Conservation (phyloP, 2,888 invertebrate species). For the Cerceris rybyensis region DNA sequence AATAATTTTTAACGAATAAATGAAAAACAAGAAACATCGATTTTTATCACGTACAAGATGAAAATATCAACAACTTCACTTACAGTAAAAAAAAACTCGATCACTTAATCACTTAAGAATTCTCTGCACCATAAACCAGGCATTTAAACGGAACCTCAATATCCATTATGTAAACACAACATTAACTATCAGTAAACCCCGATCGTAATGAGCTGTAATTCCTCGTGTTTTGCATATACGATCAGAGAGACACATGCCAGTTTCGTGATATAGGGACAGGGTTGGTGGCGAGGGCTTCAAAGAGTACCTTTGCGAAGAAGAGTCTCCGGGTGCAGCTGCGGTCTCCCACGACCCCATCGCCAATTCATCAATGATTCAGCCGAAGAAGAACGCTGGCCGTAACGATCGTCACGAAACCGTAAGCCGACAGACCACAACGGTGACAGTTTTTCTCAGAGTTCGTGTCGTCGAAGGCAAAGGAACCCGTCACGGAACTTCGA, state of each 20-base stretch:
- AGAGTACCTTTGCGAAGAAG: slow-evolving; percentile 56
- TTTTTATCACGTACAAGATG: too few relatives aligned
- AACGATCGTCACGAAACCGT: slow-evolving; percentile 67
- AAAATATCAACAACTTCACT: too few relatives aligned
- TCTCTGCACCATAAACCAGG: neutral
- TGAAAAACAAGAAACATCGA: too few relatives aligned
- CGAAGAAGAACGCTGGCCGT: slow-evolving; percentile 68
- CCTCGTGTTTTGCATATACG: slow-evolving; percentile 69
- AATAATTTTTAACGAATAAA: too few relatives aligned
- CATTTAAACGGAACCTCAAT: slow-evolving; percentile 17
- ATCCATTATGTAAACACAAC: slow-evolving; percentile 64
- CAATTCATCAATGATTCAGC: slow-evolving; percentile 80
- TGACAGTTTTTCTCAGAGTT: slow-evolving; percentile 58
- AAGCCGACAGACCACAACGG: slow-evolving; percentile 44
- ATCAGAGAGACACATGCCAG: slow-evolving; percentile 62
- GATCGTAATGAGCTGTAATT: slow-evolving; percentile 67
- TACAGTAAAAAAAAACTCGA: neutral
- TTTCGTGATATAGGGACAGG: slow-evolving; percentile 28
- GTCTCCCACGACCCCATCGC: slow-evolving; percentile 77
- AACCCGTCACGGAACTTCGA: slow-evolving; percentile 52
- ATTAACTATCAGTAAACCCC: slow-evolving; percentile 67
- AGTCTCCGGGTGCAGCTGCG: slow-evolving; percentile 75
- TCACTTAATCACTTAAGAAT: neutral
- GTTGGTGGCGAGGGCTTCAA: slow-evolving; percentile 22
- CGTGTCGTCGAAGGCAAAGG: slow-evolving; percentile 41